These are phyloP conservation scores for Drosophila tristis DNA, from an alignment of 1,140 invertebrate species.

Conservation along the genomic window DNA sequence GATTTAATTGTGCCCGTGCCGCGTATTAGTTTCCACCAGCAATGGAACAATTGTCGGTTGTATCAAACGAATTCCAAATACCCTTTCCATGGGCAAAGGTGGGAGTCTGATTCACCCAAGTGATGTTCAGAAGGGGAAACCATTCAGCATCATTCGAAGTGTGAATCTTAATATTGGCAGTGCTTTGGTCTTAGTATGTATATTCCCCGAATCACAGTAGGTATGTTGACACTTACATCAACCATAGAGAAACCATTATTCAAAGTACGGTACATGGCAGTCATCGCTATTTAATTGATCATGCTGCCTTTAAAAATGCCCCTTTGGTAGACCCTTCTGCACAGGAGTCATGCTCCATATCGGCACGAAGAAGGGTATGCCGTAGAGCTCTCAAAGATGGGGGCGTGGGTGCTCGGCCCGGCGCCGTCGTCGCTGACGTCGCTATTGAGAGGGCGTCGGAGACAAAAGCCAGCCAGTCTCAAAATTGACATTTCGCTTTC, in stretches of 20 bases:
- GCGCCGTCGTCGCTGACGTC: slow-evolving; percentile 41
- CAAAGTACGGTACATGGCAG: too few species aligned
- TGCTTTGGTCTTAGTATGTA: too few species aligned
- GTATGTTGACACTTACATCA: too few species aligned
- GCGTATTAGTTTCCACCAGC: slow-evolving; percentile 55
- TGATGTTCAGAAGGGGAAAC: too few species aligned
- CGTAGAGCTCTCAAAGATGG: slow-evolving; percentile 14
- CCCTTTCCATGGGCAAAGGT: slow-evolving; percentile 8
- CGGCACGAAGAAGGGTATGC: neutral
- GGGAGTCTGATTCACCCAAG: too few species aligned
- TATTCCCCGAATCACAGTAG: too few species aligned
- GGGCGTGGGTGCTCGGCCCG: slow-evolving; percentile 48
- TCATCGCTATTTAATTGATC: too few species aligned
- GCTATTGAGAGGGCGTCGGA: slow-evolving; percentile 72
- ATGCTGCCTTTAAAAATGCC: too few species aligned
- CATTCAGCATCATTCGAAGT: too few species aligned
- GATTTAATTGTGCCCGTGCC: slow-evolving; percentile 73
- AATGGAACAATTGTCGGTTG: neutral
- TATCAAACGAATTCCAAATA: neutral
- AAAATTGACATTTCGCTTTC: slow-evolving; percentile 80
- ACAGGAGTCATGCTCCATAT: neutral
- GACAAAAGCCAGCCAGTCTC: slow-evolving; percentile 74
- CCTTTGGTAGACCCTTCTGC: neutral
- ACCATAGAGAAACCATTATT: too few species aligned
- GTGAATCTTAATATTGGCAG: too few species aligned